Percentiles rank a stretch among this genome's conserved stretches.
phyloP scores from a whole-genome alignment of 2,888 invertebrate genomes.

The Mycalesis mineus region DNA sequence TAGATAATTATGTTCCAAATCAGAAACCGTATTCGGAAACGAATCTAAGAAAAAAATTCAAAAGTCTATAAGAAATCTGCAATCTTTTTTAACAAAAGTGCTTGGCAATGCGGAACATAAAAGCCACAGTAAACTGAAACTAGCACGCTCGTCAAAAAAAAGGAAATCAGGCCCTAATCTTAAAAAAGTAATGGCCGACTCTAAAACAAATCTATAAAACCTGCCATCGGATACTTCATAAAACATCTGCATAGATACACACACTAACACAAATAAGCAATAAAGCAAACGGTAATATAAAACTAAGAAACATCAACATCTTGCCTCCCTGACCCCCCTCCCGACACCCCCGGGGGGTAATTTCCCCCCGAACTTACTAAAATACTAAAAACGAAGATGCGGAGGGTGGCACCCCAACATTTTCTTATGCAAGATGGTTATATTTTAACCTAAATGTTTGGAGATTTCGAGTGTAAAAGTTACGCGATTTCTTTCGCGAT shows the following conservation, averaged over 20 bases:
- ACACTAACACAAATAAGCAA: slow-evolving; percentile 75
- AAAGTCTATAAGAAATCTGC: not conserved
- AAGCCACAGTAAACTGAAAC: slow-evolving; percentile 24
- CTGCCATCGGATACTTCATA: slow-evolving; percentile 38
- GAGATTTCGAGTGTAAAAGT: slow-evolving; percentile 40
- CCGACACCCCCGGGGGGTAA: slow-evolving; percentile 55
- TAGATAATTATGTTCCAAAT: not conserved
- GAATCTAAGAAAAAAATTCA: not conserved
- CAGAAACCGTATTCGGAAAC: not conserved
- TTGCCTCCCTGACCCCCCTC: slow-evolving; percentile 46
- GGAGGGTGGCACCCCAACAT: slow-evolving; percentile 59
- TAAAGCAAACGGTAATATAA: slow-evolving; percentile 78
- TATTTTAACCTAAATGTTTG: slow-evolving; percentile 75
- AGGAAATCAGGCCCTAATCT: slow-evolving; percentile 30
- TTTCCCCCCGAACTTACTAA: slow-evolving; percentile 77
- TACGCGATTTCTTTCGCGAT: slow-evolving; percentile 33
- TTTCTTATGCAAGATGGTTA: slow-evolving; percentile 79
- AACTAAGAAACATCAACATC: slow-evolving; percentile 79
- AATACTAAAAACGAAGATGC: slow-evolving; percentile 79
- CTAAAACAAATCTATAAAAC: slow-evolving; percentile 38
- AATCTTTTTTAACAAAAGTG: not conserved
- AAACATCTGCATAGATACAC: slow-evolving; percentile 67
- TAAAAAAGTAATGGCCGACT: slow-evolving; percentile 36
- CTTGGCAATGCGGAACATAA: slow-evolving; percentile 13
- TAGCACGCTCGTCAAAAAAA: slow-evolving; percentile 23